Evolutionary conservation across 2,113 vertebrate species (phyloP).

Genomic region (Sturnira hondurensis): DNA sequence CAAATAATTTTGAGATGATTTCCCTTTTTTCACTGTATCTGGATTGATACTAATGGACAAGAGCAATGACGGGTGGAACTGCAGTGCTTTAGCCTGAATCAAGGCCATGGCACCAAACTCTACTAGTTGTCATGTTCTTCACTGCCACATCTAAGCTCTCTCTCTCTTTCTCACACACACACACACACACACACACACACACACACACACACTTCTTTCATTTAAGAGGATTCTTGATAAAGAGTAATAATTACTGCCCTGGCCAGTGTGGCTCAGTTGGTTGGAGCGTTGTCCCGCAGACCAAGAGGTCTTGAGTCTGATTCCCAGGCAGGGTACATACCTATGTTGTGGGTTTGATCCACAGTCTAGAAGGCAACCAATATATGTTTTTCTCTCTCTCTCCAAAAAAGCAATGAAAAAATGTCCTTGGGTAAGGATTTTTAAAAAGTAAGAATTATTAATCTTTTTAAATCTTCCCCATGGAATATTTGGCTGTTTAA

Average conservation of each 20-base stretch:
- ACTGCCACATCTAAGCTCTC: background rate
- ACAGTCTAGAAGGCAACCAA: no score
- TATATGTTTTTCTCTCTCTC: no score
- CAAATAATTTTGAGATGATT: background rate
- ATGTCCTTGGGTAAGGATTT: no score
- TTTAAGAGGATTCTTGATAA: background rate
- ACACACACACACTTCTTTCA: background rate
- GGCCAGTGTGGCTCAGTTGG: no score
- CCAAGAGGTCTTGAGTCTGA: no score
- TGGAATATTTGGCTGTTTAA: background rate
- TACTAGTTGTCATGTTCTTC: background rate
- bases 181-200: no score
- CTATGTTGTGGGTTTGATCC: no score
- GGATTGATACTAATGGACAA: background rate
- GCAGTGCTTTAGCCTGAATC: background rate
- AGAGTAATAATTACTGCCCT: background rate
- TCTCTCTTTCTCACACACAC: no score
- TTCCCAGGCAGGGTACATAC: no score
- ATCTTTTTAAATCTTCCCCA: background rate
- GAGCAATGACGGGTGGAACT: background rate
- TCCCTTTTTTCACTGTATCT: background rate
- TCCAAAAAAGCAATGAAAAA: no score
- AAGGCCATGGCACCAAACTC: background rate
- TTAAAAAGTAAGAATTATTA: background rate
- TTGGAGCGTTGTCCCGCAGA: no score